phyloP scores from a whole-genome alignment of 2,113 vertebrate genomes.

The Pelvicachromis taeniatus region DNA sequence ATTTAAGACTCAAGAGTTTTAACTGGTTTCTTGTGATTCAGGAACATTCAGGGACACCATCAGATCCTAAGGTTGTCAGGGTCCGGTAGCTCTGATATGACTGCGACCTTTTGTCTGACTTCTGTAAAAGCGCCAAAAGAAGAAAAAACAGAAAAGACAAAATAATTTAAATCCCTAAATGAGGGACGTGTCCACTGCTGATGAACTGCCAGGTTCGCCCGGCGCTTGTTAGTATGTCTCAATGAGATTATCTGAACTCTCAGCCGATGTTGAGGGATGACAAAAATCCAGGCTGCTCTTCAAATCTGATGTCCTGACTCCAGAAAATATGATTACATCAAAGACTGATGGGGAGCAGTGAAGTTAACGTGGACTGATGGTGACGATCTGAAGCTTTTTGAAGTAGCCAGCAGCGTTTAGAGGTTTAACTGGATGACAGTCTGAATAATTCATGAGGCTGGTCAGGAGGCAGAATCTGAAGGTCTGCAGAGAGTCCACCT shows the following conservation, averaged over 20 bases:
- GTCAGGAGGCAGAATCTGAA: background rate
- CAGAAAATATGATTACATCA: constrained; percentile 30
- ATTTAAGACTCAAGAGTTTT: background rate
- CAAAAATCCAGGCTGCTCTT: constrained; percentile 1
- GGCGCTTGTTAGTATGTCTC: background rate
- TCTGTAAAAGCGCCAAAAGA: constrained; percentile 8
- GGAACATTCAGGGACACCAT: background rate
- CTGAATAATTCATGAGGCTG: constrained; percentile 27
- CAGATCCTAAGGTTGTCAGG: background rate
- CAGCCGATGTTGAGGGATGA: constrained; percentile 29
- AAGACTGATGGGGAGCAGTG: background rate
- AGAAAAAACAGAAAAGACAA: background rate
- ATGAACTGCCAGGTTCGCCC: background rate
- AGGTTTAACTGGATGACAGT: background rate
- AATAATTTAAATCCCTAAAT: background rate
- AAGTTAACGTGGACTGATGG: constrained; percentile 32
- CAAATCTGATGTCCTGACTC: background rate
- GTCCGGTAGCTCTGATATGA: background rate
- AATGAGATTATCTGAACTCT: constrained; percentile 36
- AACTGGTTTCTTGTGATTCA: background rate
- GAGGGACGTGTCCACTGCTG: background rate
- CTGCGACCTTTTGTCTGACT: background rate
- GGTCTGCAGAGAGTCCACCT: constrained; percentile 4
- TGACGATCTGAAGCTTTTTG: constrained; percentile 35
- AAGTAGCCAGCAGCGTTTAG: constrained; percentile 2